A percentile compares a stretch with the other conserved stretches of the same genome.
phyloP scores from a whole-genome alignment of 1,140 invertebrate species.

The Laupala kohalensis region DNA sequence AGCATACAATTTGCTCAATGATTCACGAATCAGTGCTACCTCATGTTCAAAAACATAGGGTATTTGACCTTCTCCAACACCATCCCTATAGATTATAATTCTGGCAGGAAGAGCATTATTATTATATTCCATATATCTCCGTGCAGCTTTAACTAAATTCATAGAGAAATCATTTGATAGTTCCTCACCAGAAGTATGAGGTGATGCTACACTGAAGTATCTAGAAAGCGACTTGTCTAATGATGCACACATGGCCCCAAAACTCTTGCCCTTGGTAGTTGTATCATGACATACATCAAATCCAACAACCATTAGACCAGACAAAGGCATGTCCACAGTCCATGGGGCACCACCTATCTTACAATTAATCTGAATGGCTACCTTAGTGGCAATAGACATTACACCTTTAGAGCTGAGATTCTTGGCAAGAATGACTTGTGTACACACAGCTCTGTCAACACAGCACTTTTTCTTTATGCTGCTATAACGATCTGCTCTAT shows the following conservation, averaged over 20 bases:
- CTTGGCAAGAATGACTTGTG: slow-evolving; percentile 55
- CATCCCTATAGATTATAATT: slow-evolving; percentile 63
- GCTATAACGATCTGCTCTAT: slow-evolving; percentile 40
- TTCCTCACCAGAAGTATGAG: slow-evolving; percentile 59
- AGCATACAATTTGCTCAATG: neutral
- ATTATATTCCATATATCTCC: slow-evolving; percentile 3
- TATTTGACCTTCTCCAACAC: slow-evolving; percentile 75
- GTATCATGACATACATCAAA: slow-evolving; percentile 80
- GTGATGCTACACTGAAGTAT: slow-evolving; percentile 52
- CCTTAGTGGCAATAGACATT: slow-evolving; percentile 73
- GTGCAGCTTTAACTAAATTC: slow-evolving; percentile 29
- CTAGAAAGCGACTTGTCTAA: slow-evolving; percentile 45
- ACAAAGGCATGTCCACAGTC: slow-evolving; percentile 52
- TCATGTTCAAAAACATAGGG: slow-evolving; percentile 47
- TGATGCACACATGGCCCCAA: slow-evolving; percentile 65
- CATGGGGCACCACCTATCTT: slow-evolving; percentile 82
- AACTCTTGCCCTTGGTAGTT: slow-evolving; percentile 40
- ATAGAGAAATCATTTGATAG: slow-evolving; percentile 46
- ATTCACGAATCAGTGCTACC: slow-evolving; percentile 35
- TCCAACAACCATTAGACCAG: slow-evolving; percentile 64
- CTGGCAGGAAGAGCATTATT: slow-evolving; percentile 34
- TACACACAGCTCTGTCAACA: slow-evolving; percentile 56
- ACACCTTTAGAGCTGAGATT: slow-evolving; percentile 35
- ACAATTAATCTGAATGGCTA: slow-evolving; percentile 72
- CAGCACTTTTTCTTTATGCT: slow-evolving; percentile 77